phyloP scores from a whole-genome alignment of 2,797 vertebrate genomes.

The Acrossocheilus wenchowensis region DNA sequence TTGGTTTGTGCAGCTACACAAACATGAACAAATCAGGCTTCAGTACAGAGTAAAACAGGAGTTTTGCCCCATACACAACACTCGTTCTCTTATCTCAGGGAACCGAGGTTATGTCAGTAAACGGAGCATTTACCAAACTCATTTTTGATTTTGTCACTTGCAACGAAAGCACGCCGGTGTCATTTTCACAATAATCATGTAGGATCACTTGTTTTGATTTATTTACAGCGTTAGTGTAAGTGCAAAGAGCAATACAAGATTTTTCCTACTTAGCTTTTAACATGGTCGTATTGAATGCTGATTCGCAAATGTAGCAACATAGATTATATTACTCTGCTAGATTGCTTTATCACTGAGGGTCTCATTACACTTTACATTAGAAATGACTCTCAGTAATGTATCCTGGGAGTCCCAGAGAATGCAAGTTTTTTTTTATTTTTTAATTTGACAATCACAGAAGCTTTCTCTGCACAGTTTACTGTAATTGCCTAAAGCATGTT shows the following conservation, averaged over 20 bases:
- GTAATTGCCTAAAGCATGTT: slow-evolving; percentile 35
- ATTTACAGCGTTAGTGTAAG: slow-evolving; percentile 5
- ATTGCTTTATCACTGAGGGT: slow-evolving; percentile 20
- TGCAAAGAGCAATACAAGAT: neutral
- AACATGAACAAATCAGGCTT: too few species aligned
- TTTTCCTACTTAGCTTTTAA: slow-evolving; percentile 24
- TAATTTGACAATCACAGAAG: slow-evolving; percentile 12
- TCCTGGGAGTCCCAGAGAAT: neutral
- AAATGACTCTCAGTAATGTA: slow-evolving; percentile 20
- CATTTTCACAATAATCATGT: slow-evolving; percentile 9
- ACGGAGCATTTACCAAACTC: neutral
- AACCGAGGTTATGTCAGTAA: too few species aligned
- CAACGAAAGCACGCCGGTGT: neutral
- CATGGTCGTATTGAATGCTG: slow-evolving; percentile 15
- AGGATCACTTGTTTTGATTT: slow-evolving; percentile 19
- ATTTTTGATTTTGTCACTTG: neutral
- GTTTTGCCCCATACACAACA: too few species aligned
- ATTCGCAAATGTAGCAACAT: slow-evolving; percentile 22
- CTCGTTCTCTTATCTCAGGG: too few species aligned
- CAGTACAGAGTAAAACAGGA: too few species aligned
- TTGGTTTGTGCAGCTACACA: too few species aligned
- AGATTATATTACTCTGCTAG: neutral
- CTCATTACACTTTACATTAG: slow-evolving; percentile 35
- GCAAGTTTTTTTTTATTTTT: neutral
- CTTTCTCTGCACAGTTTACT: slow-evolving; percentile 28